Conservation (phyloP, 2,888 invertebrate genomes). For the Apotomis turbidana region DNA sequence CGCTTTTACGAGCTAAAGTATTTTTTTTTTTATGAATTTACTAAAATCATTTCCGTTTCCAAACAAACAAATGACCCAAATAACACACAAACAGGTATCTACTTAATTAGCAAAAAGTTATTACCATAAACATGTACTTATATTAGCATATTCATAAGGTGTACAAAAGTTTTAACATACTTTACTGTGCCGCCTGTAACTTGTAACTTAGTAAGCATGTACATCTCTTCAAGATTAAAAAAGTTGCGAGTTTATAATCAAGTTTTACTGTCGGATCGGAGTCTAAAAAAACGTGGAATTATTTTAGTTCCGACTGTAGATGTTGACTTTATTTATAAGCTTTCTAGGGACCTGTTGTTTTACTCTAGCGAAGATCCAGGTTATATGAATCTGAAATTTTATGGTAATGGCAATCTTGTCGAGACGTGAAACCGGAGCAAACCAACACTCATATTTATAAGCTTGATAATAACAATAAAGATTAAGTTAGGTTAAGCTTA, state of each 20-base stretch:
- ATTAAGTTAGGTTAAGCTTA: no score
- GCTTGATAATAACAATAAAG: background rate
- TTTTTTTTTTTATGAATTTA: background rate
- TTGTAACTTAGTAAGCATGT: constrained; percentile 22
- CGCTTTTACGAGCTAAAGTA: no score
- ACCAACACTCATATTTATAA: background rate
- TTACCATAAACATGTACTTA: constrained; percentile 32
- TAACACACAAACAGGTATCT: constrained; percentile 10
- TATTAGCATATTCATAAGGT: constrained; percentile 35
- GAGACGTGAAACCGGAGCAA: background rate
- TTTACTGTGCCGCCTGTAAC: constrained; percentile 29
- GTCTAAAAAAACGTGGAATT: background rate
- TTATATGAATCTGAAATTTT: background rate
- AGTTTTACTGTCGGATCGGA: constrained; percentile 10
- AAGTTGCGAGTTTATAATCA: constrained; percentile 30
- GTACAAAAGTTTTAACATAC: constrained; percentile 27
- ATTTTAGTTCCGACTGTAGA: background rate
- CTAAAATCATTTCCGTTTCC: background rate
- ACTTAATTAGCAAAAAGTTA: constrained; percentile 14
- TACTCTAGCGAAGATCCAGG: background rate
- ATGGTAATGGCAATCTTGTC: background rate
- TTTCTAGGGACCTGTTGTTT: background rate
- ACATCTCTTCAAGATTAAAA: constrained; percentile 31
- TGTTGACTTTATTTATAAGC: background rate
- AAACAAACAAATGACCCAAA: background rate